These are phyloP conservation scores for Lasioglossum zephyrum DNA, from an alignment of 2,888 invertebrate species.

Conservation along the genomic window DNA sequence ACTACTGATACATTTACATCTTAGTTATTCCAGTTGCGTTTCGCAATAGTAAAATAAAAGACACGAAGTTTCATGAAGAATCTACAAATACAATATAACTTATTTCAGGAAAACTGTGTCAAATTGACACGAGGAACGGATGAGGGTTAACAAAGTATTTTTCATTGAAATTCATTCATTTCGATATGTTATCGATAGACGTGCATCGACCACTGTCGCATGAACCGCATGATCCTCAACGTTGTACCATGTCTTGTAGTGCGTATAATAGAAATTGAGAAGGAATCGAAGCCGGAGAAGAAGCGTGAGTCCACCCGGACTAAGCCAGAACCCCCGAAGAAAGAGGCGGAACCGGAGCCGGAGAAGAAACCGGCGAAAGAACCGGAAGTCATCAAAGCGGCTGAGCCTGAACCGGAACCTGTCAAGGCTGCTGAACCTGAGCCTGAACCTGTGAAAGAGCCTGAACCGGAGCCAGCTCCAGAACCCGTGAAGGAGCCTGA, in stretches of 20 bases:
- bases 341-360: constrained; percentile 38
- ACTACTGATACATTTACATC: too few relatives aligned
- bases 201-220: not conserved
- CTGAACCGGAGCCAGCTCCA: constrained; percentile 37
- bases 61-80: too few relatives aligned
- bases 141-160: too few relatives aligned
- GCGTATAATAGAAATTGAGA: constrained; percentile 54
- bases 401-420: constrained; percentile 53
- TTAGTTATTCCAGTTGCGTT: too few relatives aligned
- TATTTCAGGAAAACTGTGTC: too few relatives aligned
- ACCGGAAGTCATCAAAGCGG: constrained; percentile 54
- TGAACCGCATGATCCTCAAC: not conserved
- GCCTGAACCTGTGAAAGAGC: constrained; percentile 23
- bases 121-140: too few relatives aligned
- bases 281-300: constrained; percentile 43
- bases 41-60: too few relatives aligned
- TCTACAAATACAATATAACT: too few relatives aligned
- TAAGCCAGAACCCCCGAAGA: constrained; percentile 17
- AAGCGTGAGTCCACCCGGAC: constrained; percentile 10
- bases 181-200: not conserved
- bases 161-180: too few relatives aligned
- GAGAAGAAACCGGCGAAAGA: constrained; percentile 30
- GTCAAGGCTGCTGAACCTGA: constrained; percentile 44
- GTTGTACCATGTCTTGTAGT: constrained; percentile 45
- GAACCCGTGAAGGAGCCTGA: constrained; percentile 54